Evolutionary conservation across 1,140 invertebrate species (phyloP), one percentile per base, ranked within the genome.

Genomic region (Drosophila mayri): DNA sequence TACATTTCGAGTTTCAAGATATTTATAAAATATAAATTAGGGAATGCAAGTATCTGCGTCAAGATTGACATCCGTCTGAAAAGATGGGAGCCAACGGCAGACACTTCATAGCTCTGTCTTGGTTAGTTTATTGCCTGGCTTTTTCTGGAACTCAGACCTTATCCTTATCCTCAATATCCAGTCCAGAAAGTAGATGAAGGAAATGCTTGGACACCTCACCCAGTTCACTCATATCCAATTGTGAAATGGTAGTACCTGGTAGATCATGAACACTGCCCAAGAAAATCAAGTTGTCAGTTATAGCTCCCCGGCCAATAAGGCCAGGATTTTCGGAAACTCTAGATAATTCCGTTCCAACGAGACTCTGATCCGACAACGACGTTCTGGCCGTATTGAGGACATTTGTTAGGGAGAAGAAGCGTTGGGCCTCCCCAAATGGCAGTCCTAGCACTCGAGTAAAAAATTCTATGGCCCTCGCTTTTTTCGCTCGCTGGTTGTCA

Each of bases 401-500:
- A 20, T 50, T 75, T 9, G 73, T 52, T 5, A 76, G 25, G 12
- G 46, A 67, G 12, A 76, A 67, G 30, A 55, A 46, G 5, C 30
- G 55, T 3, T 28, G 16, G 3, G 49, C 49, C 35, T 76, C 35
- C 11, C 43, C 50, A 25, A 50, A 2, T 1, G 54, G 55, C 11
- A 81, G 9, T 12, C 78, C 44, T 2, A 86, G 52, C 0, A 73
- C 79, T 20, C 65, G 81, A 3, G 67, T 79, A 9, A 67, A 58
- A 62, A 88, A 79, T 1, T 67, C 57, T 2, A 32, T 16, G 4
- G 40, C 43, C 10, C 9, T 62, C 2, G 9, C 12, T 12, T 14
- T 10, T 2, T 8, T 6, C 35, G 16, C n/a, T 12, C 22, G 22
- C 0, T 18, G 10, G 16, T n/a, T 43, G 14, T 60, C 25, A 11